A percentile compares a stretch with the other conserved stretches of the same genome.
These are phyloP conservation scores for Bujurquina vittata DNA, from an alignment of 2,113 vertebrate genomes.

Conservation along the genomic window DNA sequence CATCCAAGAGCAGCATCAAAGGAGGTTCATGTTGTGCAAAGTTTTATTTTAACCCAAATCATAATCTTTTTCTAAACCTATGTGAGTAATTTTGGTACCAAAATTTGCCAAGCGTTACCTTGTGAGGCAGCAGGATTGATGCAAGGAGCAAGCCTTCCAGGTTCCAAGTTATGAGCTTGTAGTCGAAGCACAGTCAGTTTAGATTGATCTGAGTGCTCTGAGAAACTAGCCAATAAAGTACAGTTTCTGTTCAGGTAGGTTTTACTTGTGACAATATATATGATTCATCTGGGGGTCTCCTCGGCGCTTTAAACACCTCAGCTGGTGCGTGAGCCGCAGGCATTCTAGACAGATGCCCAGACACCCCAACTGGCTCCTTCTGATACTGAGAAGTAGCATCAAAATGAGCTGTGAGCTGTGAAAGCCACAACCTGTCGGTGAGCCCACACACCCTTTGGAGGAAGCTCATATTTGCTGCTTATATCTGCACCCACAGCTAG, in stretches of 20 bases:
- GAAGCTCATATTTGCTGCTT: background rate
- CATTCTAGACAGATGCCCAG: background rate
- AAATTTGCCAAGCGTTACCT: background rate
- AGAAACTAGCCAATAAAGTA: background rate
- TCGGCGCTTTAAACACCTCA: background rate
- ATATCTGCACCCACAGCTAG: background rate
- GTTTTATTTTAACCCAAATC: no score
- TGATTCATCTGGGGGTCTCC: background rate
- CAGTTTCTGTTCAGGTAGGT: background rate
- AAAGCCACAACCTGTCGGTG: background rate
- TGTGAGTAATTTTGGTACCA: background rate
- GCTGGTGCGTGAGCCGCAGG: background rate
- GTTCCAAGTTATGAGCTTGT: background rate
- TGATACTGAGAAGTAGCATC: no score
- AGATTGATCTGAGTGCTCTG: background rate
- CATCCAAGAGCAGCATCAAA: background rate
- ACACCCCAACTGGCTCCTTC: background rate
- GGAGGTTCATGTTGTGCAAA: no score
- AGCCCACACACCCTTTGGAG: background rate
- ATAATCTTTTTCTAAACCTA: background rate
- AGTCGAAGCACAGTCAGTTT: background rate
- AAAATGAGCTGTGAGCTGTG: background rate
- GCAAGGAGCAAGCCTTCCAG: no score
- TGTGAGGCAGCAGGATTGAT: background rate
- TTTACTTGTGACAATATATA: constrained; percentile 4